Evolutionary conservation across 2,113 vertebrate species (phyloP).

Genomic region (Rhinoderma darwinii): DNA sequence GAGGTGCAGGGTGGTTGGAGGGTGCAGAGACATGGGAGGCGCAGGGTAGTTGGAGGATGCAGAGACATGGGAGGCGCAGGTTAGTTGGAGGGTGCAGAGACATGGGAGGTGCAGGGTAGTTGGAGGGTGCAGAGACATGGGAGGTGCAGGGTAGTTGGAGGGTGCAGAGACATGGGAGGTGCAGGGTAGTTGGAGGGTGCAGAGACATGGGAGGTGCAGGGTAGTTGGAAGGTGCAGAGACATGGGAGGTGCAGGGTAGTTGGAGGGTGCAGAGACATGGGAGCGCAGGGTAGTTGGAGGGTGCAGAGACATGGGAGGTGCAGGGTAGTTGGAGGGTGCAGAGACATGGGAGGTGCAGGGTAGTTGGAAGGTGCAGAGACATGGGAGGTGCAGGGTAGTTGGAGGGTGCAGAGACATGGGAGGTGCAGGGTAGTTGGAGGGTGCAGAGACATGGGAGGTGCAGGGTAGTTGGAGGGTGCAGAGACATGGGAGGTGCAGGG

Average conservation of each 20-base stretch:
- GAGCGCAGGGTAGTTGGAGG: not conserved
- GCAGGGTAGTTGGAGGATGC: too few species aligned
- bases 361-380: not conserved
- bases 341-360: too few species aligned
- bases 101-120: not conserved
- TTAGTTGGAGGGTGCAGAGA: not conserved
- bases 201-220: not conserved
- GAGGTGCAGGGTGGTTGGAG: not conserved
- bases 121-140: too few species aligned
- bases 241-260: not conserved
- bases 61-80: too few species aligned
- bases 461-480: too few species aligned
- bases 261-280: not conserved
- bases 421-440: not conserved
- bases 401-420: not conserved
- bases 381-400: not conserved
- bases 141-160: not conserved
- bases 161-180: too few species aligned
- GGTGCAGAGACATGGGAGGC: too few species aligned
- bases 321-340: too few species aligned
- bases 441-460: too few species aligned
- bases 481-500: too few species aligned
- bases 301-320: not conserved
- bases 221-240: not conserved
- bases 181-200: not conserved